Conservation (phyloP, 2,113 vertebrate genomes). For the Hydropotes inermis region DNA sequence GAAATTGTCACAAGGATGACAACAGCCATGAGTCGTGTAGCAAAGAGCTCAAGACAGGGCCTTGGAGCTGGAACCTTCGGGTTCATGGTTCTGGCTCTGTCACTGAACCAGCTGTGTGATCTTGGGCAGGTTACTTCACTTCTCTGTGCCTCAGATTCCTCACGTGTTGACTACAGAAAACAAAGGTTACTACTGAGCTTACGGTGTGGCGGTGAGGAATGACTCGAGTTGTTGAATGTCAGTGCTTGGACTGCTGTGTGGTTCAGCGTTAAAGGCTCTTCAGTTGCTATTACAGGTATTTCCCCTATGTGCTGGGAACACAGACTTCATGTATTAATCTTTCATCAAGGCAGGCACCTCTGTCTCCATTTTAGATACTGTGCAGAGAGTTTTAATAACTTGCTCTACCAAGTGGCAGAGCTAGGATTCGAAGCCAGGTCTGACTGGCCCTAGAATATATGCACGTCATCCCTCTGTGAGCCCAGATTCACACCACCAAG, state of each 20-base stretch:
- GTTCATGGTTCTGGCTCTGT: not conserved
- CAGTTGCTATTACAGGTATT: not conserved
- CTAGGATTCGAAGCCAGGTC: not conserved
- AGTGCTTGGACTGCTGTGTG: rapidly evolving
- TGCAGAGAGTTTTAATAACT: not conserved
- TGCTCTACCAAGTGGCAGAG: not conserved
- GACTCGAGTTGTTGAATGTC: rapidly evolving
- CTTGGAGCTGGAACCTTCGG: rapidly evolving
- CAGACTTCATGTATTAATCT: not conserved
- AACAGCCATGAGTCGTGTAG: rapidly evolving
- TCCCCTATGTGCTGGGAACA: not conserved
- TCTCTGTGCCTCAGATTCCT: not conserved
- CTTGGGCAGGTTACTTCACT: not conserved
- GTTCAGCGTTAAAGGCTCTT: not conserved
- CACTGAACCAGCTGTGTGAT: not conserved
- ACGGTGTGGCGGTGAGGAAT: rapidly evolving
- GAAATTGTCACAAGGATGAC: not conserved
- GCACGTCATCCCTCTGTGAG: not conserved
- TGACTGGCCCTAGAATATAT: rapidly evolving
- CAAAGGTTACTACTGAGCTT: rapidly evolving
- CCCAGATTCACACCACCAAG: not conserved
- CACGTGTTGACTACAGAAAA: rapidly evolving
- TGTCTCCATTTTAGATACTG: not conserved
- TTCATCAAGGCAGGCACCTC: not conserved
- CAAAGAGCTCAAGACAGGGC: rapidly evolving